Percentiles rank a stretch among this genome's conserved stretches.
These are phyloP conservation scores for Drosophila repletoides DNA, from an alignment of 1,140 invertebrate species.

Conservation along the genomic window DNA sequence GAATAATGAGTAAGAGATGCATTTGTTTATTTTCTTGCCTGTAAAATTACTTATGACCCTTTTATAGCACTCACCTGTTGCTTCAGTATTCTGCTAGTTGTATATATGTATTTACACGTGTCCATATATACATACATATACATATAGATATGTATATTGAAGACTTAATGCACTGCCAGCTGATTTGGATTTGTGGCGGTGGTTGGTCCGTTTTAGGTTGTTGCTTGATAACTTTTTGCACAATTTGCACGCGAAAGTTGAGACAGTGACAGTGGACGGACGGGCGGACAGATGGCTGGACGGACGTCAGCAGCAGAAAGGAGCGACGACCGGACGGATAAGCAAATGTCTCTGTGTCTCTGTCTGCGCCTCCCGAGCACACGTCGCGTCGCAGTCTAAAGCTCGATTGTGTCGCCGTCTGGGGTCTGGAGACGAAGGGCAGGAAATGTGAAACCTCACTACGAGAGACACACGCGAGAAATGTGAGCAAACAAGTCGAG, in stretches of 20 bases:
- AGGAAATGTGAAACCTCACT: conserved; percentile 36
- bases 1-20: too few species aligned
- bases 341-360: conserved; percentile 12
- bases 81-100: not conserved
- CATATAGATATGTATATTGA: not conserved
- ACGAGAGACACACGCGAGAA: conserved; percentile 27
- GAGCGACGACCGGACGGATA: conserved; percentile 27
- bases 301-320: not conserved
- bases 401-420: not conserved
- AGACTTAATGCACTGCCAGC: conserved; percentile 22
- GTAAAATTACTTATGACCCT: conserved; percentile 1
- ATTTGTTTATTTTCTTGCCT: not conserved
- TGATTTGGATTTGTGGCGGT: conserved; percentile 2
- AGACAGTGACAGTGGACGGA: not conserved
- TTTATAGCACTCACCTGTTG: conserved; percentile 26
- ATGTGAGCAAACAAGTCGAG: conserved; percentile 8
- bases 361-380: conserved; percentile 9
- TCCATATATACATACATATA: too few species aligned
- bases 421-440: not conserved
- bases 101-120: not conserved
- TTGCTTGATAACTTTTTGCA: conserved; percentile 29
- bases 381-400: conserved; percentile 9
- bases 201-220: not conserved
- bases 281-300: not conserved
- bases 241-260: conserved; percentile 12